These are phyloP conservation scores for Aphelinus atriplicis DNA, from an alignment of 1,140 invertebrate genomes.

Conservation along the genomic window DNA sequence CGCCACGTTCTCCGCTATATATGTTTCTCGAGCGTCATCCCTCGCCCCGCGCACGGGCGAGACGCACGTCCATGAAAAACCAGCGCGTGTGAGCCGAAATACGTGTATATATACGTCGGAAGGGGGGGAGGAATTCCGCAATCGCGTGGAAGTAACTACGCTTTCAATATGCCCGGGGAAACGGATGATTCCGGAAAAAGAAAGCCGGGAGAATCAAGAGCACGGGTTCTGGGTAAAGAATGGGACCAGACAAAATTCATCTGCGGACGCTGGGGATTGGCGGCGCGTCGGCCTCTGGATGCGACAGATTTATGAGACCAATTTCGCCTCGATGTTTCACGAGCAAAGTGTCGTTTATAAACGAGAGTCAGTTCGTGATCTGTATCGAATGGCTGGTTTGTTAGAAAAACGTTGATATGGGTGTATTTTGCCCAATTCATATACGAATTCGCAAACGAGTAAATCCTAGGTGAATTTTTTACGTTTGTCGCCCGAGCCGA, in stretches of 20 bases:
- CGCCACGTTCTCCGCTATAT: conserved; percentile 44
- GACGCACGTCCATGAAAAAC: conserved; percentile 17
- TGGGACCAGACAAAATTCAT: conserved; percentile 22
- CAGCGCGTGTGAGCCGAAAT: conserved; percentile 33
- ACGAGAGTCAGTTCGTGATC: background rate
- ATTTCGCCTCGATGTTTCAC: no score
- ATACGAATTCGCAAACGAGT: conserved; percentile 20
- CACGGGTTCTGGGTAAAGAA: conserved; percentile 20
- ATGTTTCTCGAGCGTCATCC: conserved; percentile 5
- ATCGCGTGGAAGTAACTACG: conserved; percentile 58
- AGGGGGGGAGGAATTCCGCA: conserved; percentile 49
- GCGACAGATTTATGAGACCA: no score
- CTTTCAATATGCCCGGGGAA: conserved; percentile 47
- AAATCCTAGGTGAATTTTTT: conserved; percentile 28
- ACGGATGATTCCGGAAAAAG: background rate
- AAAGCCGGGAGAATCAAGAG: background rate
- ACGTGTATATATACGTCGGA: conserved; percentile 14
- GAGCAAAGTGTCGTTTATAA: no score
- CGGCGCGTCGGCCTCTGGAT: no score
- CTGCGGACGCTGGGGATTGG: no score
- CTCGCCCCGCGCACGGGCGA: conserved; percentile 36
- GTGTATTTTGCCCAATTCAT: no score
- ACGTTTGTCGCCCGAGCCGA: background rate
- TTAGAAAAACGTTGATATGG: no score
- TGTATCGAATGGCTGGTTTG: conserved; percentile 2